These are phyloP conservation scores for Sinocyclocheilus grahami DNA, from an alignment of 2,113 vertebrate species.

Conservation along the genomic window DNA sequence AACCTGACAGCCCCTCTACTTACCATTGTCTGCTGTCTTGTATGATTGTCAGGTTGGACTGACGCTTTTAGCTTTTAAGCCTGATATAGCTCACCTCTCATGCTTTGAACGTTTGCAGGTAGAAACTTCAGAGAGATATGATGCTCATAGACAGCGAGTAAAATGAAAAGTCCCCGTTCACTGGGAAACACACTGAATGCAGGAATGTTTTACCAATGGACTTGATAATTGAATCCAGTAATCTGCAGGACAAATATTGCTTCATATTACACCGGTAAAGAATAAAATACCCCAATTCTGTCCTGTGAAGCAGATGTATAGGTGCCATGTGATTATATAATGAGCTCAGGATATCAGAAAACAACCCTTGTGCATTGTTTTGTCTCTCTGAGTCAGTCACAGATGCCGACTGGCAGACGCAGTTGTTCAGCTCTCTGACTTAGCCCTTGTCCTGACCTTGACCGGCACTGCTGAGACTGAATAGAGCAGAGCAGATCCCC, in stretches of 20 bases:
- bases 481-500: neutral
- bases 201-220: neutral
- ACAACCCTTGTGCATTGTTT: neutral
- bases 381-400: neutral
- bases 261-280: neutral
- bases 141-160: neutral
- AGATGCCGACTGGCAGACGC: neutral
- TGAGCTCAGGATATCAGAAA: neutral
- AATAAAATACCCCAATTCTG: neutral
- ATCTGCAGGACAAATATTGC: neutral
- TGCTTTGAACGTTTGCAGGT: conserved; percentile 40
- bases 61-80: conserved; percentile 23
- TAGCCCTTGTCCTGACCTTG: conserved; percentile 44
- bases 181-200: neutral
- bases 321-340: neutral
- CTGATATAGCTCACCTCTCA: conserved; percentile 12
- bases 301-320: neutral
- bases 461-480: neutral
- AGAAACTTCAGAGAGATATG: neutral
- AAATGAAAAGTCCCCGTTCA: neutral
- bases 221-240: neutral
- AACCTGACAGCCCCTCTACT: neutral
- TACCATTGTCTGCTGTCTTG: conserved; percentile 19
- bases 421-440: neutral
- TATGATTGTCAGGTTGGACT: conserved; percentile 38